phyloP scores from a whole-genome alignment of 2,888 invertebrate genomes.

The Pristionchus japonicus region DNA sequence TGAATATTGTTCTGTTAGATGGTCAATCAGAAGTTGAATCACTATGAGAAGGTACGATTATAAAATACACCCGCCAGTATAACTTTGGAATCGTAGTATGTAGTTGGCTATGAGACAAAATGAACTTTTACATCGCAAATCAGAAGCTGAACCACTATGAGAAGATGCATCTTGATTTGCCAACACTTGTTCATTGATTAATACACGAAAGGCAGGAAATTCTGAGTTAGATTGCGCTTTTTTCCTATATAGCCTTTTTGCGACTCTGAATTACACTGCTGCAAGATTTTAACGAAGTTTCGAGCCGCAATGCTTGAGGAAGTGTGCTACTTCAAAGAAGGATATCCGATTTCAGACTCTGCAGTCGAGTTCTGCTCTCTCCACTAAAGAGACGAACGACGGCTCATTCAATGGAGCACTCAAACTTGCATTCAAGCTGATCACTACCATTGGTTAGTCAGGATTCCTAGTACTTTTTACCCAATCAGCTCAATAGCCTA shows the following conservation, averaged over 20 bases:
- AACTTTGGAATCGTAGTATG: too few relatives aligned
- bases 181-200: too few relatives aligned
- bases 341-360: conserved; percentile 19
- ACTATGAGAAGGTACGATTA: background rate
- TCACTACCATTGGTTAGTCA: conserved; percentile 67
- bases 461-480: background rate
- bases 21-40: too few relatives aligned
- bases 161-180: too few relatives aligned
- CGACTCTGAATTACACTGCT: too few relatives aligned
- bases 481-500: background rate
- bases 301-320: background rate
- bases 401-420: conserved; percentile 61
- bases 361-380: conserved; percentile 12
- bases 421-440: conserved; percentile 64
- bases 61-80: too few relatives aligned
- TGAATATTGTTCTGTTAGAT: background rate
- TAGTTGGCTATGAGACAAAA: too few relatives aligned
- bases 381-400: conserved; percentile 46
- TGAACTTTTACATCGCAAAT: too few relatives aligned
- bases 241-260: too few relatives aligned
- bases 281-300: background rate
- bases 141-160: too few relatives aligned
- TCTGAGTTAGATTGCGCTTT: too few relatives aligned
- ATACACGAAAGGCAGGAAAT: too few relatives aligned
- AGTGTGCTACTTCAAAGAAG: background rate